Percentiles rank a stretch among this genome's conserved stretches.
Evolutionary conservation across 1,140 invertebrate species (phyloP).

Genomic region (Leptoteleia sp.): DNA sequence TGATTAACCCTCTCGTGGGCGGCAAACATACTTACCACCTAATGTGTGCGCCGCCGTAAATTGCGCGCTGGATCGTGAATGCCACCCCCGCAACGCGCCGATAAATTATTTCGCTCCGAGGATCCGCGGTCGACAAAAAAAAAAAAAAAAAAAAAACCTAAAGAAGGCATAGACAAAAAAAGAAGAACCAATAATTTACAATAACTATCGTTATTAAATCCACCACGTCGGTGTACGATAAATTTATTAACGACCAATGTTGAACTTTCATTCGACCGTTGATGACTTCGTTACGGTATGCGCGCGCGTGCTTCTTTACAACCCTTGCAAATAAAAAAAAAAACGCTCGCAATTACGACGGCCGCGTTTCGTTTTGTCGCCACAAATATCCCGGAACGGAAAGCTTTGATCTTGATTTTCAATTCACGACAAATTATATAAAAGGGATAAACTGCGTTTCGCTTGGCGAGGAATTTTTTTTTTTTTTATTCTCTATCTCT

Average conservation of each 20-base stretch:
- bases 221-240: slow-evolving; percentile 26
- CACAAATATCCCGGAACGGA: background rate
- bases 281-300: slow-evolving; percentile 30
- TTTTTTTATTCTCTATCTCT: too few species aligned
- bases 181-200: too few species aligned
- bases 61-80: slow-evolving; percentile 45
- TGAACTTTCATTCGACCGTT: slow-evolving; percentile 7
- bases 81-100: slow-evolving; percentile 55
- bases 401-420: slow-evolving; percentile 52
- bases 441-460: slow-evolving; percentile 29
- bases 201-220: slow-evolving; percentile 50
- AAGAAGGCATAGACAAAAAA: too few species aligned
- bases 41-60: slow-evolving; percentile 64
- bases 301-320: too few species aligned
- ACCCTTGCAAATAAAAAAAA: too few species aligned
- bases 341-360: background rate
- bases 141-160: too few species aligned
- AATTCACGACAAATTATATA: slow-evolving; percentile 56
- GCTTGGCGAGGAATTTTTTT: slow-evolving; percentile 12
- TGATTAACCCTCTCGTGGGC: slow-evolving; percentile 65
- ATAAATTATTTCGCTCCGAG: slow-evolving; percentile 50
- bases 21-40: slow-evolving; percentile 65
- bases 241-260: slow-evolving; percentile 40
- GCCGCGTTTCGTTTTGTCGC: background rate
- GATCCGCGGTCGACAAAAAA: slow-evolving; percentile 22